phyloP scores from a whole-genome alignment of 1,140 invertebrate genomes.

The Homalodisca vitripennis region DNA sequence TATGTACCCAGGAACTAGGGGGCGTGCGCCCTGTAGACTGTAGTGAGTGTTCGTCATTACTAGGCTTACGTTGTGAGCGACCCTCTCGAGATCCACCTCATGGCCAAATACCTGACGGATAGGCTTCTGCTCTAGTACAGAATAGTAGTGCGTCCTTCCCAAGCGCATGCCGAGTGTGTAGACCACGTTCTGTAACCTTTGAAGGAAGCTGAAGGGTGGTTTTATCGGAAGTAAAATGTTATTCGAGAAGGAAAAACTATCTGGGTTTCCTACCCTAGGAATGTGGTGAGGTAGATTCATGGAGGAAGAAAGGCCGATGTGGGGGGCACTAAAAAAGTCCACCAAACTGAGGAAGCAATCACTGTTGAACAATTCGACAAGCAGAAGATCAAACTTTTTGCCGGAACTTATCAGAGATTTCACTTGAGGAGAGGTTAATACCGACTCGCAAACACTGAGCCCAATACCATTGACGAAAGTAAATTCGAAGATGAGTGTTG shows the following conservation, averaged over 20 bases:
- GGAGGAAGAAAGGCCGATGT: slow-evolving; percentile 56
- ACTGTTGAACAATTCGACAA: slow-evolving; percentile 42
- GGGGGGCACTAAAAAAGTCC: slow-evolving; percentile 55
- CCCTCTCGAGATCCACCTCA: slow-evolving; percentile 29
- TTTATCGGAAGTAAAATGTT: slow-evolving; percentile 24
- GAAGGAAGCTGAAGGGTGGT: slow-evolving; percentile 32
- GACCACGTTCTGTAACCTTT: slow-evolving; percentile 24
- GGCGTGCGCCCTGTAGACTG: slow-evolving; percentile 35
- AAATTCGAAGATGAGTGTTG: slow-evolving; percentile 17
- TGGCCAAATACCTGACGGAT: slow-evolving; percentile 38
- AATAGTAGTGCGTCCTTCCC: slow-evolving; percentile 7
- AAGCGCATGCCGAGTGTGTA: background rate
- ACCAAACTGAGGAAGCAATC: slow-evolving; percentile 40
- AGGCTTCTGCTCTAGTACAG: background rate
- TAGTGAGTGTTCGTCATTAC: slow-evolving; percentile 31
- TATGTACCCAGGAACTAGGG: slow-evolving; percentile 60
- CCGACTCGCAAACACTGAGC: slow-evolving; percentile 49
- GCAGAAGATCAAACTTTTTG: slow-evolving; percentile 43
- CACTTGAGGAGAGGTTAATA: slow-evolving; percentile 53
- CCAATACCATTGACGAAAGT: slow-evolving; percentile 12
- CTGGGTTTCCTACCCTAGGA: slow-evolving; percentile 42
- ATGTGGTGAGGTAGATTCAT: slow-evolving; percentile 59
- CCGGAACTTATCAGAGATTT: slow-evolving; percentile 51
- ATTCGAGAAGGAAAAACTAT: slow-evolving; percentile 31
- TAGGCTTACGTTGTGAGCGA: slow-evolving; percentile 38